These are phyloP conservation scores for Cottus gobio DNA, from an alignment of 2,113 vertebrate genomes.

Conservation along the genomic window DNA sequence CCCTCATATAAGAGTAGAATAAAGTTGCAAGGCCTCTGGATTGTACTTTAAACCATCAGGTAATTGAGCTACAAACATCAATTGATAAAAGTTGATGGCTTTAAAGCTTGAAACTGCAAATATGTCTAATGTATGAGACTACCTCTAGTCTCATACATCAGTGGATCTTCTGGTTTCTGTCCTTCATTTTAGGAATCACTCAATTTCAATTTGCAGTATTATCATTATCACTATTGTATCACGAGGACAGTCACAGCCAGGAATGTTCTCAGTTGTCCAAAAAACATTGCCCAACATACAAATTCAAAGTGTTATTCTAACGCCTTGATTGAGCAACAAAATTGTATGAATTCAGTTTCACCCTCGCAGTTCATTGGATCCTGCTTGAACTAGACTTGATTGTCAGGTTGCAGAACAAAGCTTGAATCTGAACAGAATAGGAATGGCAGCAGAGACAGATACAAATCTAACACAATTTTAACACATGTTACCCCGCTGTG, in stretches of 20 bases:
- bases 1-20: neutral
- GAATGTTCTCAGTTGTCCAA: constrained; percentile 6
- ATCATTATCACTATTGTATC: neutral
- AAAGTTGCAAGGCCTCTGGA: neutral
- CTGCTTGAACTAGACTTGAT: constrained; percentile 9
- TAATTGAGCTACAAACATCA: neutral
- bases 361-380: neutral
- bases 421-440: neutral
- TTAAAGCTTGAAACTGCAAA: neutral
- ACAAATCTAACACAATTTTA: constrained; percentile 30
- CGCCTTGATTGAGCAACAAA: neutral
- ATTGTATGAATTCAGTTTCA: neutral
- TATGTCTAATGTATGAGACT: neutral
- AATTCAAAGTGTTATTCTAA: constrained; percentile 25
- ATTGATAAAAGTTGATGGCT: neutral
- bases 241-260: constrained; percentile 2
- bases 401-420: constrained; percentile 2
- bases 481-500: no score
- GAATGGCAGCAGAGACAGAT: neutral
- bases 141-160: neutral
- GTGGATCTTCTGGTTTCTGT: neutral
- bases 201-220: neutral
- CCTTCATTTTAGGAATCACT: neutral
- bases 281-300: constrained; percentile 19
- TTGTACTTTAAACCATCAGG: neutral